phyloP scores from a whole-genome alignment of 1,140 invertebrate species.

The Pseudoatta argentina region DNA sequence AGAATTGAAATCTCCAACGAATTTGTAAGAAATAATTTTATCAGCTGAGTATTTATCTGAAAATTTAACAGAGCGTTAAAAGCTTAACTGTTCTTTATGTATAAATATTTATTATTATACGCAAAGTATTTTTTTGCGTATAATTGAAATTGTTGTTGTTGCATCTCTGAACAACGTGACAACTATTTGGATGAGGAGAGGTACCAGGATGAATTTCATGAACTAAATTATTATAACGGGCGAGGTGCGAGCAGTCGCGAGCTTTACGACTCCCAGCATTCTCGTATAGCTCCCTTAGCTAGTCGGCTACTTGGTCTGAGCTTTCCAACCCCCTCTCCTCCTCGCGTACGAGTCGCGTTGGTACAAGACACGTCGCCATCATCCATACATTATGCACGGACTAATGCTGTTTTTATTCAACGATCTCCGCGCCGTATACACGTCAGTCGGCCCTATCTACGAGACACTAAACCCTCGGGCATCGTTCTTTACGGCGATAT shows the following conservation, averaged over 20 bases:
- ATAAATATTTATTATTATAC: not conserved
- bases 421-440: conserved; percentile 69
- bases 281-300: conserved; percentile 78
- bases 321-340: conserved; percentile 40
- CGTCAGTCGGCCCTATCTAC: conserved; percentile 69
- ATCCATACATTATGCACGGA: conserved; percentile 84
- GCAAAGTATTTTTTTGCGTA: not conserved
- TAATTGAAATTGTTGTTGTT: conserved; percentile 27
- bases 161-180: conserved; percentile 5
- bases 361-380: conserved; percentile 75
- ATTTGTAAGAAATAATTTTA: not conserved
- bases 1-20: conserved; percentile 49
- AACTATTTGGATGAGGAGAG: conserved; percentile 20
- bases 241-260: conserved; percentile 67
- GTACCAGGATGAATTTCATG: conserved; percentile 77
- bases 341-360: conserved; percentile 47
- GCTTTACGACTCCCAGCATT: conserved; percentile 80
- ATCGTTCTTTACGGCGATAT: conserved; percentile 84
- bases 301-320: conserved; percentile 64
- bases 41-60: not conserved
- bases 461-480: conserved; percentile 79
- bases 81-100: too few species aligned
- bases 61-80: not conserved
- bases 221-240: conserved; percentile 82
- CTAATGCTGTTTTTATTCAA: conserved; percentile 86